Evolutionary conservation across 2,888 invertebrate genomes (phyloP).

Genomic region (Fragum fragum): DNA sequence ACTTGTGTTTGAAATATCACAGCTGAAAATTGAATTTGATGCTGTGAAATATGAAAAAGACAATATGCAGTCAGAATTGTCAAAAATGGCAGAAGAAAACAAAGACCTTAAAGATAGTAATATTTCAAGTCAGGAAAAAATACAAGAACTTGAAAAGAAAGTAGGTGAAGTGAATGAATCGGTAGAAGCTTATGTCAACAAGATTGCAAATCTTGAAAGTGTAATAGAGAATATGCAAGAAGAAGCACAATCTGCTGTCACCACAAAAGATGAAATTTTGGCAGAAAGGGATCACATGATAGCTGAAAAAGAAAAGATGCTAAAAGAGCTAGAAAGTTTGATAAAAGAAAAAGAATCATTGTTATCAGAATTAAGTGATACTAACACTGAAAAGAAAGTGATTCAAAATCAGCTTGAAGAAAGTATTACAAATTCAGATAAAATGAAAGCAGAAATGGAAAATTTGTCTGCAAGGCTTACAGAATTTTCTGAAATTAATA

Average conservation of each 20-base stretch:
- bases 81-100: constrained; percentile 41
- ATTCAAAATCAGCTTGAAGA: constrained; percentile 17
- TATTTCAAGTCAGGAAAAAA: constrained; percentile 8
- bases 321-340: neutral
- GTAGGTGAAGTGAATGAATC: neutral
- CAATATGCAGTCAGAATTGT: constrained; percentile 18
- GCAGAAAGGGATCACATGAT: constrained; percentile 19
- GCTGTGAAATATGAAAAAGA: constrained; percentile 22
- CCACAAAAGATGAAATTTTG: constrained; percentile 8
- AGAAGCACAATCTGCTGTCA: neutral
- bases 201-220: constrained; percentile 19
- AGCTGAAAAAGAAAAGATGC: constrained; percentile 11
- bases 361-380: constrained; percentile 10
- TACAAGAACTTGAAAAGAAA: constrained; percentile 20
- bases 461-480: neutral
- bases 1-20: constrained; percentile 36
- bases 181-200: neutral
- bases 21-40: constrained; percentile 38
- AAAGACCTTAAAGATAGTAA: constrained; percentile 20
- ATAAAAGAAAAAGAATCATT: constrained; percentile 19
- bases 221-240: neutral
- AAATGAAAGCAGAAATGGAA: neutral
- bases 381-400: constrained; percentile 12
- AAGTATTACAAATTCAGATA: neutral
- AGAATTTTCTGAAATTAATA: constrained; percentile 80